Evolutionary conservation across 2,888 invertebrate species (phyloP).

Genomic region (Lordiphosa fenestrarum): DNA sequence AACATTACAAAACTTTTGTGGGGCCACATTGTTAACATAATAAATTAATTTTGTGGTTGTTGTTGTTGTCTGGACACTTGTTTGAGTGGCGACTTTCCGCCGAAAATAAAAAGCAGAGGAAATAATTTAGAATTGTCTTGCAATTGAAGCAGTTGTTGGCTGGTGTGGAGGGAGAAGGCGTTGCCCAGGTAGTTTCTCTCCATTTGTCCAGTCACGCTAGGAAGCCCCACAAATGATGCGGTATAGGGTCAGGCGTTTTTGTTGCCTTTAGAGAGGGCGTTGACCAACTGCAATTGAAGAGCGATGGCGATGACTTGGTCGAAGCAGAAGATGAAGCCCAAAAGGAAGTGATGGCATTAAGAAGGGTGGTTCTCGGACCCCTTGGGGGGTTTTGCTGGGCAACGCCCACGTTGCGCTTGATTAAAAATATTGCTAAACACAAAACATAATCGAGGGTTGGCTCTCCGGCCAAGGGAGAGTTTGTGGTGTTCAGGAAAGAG

Average conservation of each 20-base stretch:
- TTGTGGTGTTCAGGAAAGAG: too few relatives aligned
- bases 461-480: too few relatives aligned
- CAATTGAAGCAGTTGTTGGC: constrained; percentile 39
- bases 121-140: constrained; percentile 7
- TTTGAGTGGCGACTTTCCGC: constrained; percentile 1
- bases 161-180: constrained; percentile 40
- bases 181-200: constrained; percentile 35
- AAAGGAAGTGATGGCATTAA: not conserved
- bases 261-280: constrained; percentile 22
- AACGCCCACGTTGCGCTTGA: constrained; percentile 58
- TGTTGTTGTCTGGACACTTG: constrained; percentile 11
- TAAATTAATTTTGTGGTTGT: constrained; percentile 57
- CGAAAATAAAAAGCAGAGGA: too few relatives aligned
- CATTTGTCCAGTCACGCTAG: constrained; percentile 33
- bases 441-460: not conserved
- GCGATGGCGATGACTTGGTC: constrained; percentile 11
- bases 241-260: constrained; percentile 12
- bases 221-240: constrained; percentile 23
- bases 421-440: constrained; percentile 45
- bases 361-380: constrained; percentile 13
- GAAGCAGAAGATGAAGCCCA: not conserved
- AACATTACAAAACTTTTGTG: constrained; percentile 68
- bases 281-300: constrained; percentile 37
- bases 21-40: constrained; percentile 64
- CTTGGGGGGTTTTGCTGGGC: constrained; percentile 11